Evolutionary conservation across 2,888 invertebrate species (phyloP).

Genomic region (Salpingus planirostris): DNA sequence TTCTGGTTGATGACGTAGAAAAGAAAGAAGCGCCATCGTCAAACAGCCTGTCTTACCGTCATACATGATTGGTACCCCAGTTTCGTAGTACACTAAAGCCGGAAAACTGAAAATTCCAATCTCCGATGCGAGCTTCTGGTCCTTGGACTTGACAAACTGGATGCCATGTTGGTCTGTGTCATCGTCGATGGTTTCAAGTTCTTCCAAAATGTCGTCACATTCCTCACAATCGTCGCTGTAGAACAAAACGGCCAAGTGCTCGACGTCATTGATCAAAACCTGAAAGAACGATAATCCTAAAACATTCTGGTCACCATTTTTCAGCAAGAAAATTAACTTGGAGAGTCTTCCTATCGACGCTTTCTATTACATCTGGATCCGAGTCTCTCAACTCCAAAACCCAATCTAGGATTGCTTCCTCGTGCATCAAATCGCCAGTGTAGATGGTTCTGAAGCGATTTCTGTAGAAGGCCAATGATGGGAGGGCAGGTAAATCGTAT

Average conservation of each 20-base stretch:
- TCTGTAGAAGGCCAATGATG: slow-evolving; percentile 78
- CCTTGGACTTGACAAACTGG: slow-evolving; percentile 89
- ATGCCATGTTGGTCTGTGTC: slow-evolving; percentile 89
- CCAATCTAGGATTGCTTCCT: slow-evolving; percentile 84
- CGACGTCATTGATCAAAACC: slow-evolving; percentile 80
- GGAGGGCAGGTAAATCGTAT: slow-evolving; percentile 73
- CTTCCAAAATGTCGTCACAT: slow-evolving; percentile 78
- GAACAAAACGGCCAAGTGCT: slow-evolving; percentile 87
- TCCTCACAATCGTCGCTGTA: slow-evolving; percentile 74
- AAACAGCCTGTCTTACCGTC: too few species aligned
- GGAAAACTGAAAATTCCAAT: slow-evolving; percentile 90
- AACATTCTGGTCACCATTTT: neutral
- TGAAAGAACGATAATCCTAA: too few species aligned
- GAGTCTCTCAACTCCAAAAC: slow-evolving; percentile 77
- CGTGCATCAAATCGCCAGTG: slow-evolving; percentile 82
- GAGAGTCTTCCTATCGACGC: slow-evolving; percentile 80
- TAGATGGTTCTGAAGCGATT: slow-evolving; percentile 84
- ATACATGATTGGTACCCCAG: slow-evolving; percentile 89
- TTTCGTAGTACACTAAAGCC: slow-evolving; percentile 86
- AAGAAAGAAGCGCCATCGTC: too few species aligned
- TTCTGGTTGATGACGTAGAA: too few species aligned
- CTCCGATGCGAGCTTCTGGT: slow-evolving; percentile 80
- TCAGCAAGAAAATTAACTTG: slow-evolving; percentile 41
- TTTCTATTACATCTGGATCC: slow-evolving; percentile 83
- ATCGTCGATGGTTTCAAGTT: slow-evolving; percentile 85